Evolutionary conservation across 1,140 invertebrate species (phyloP), one percentile per base, ranked within the genome.

Genomic region (Saccostrea cuccullata): DNA sequence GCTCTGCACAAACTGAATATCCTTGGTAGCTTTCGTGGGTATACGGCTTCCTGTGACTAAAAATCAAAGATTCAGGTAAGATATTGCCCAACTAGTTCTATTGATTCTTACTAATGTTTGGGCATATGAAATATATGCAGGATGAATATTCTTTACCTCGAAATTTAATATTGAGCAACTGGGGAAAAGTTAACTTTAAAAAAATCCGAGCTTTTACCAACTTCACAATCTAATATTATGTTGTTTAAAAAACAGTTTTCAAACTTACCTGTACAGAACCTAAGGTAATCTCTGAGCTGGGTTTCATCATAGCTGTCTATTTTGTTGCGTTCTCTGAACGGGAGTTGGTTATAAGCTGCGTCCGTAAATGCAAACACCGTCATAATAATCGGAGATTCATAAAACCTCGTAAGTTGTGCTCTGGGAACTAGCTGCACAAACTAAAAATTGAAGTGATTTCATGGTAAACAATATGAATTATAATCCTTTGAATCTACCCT

Each of bases 341-440:
- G 87, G 15, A 89, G 15, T 15, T 86, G 86, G 0, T 88, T 83
- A 58, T 89, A 91, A 2, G 90, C 90, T 17, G 88, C 89, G 56
- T 91, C 89, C 60, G 89, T 91, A 8, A 85, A 87, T 8, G 87
- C 90, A 88, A 91, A 89, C 20, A 91, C 56, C 20, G 90, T 91
- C 58, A 86, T 84, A 3, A 26, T 55, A 1, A 36, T 84, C 9
- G 82, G 20, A 26, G 64, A 87, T 55, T 82, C 77, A 47, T 64
- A 89, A 9, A 89, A 58, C 6, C 86, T 12, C 2, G 84, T 84
- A 0, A 89, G 55, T 12, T 77, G 36, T 6, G 88, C 88, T n/a
- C 85, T 82, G 0, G 60, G 6, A 20, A 89, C 82, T 55, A 89
- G 17, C 17, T 60, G 20, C 0, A 64, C 85, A 85, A 89, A 89